Evolutionary conservation across 2,888 invertebrate genomes (phyloP), one percentile per base, ranked within the genome.

Genomic region (Caenorhabditis sp.): DNA sequence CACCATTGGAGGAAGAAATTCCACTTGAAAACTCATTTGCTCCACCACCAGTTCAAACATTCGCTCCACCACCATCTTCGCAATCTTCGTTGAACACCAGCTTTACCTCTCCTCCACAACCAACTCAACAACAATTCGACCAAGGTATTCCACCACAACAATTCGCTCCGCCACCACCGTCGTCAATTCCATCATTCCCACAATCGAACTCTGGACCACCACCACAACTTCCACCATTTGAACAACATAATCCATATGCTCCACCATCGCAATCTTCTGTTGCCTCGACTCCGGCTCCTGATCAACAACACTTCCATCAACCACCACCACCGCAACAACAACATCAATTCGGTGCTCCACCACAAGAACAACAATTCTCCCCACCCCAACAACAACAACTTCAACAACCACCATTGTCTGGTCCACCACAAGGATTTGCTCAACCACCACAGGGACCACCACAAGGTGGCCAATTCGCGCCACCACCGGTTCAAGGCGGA

Each of bases 171-270:
- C 58, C 14, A 19, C 69, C 77, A 10, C 68, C 77, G 19, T 66
- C 80, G 0, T 66, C 77, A 5, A 80, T 80, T 37, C 81, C 80
- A 24, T 78, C 79, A 31, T 80, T 80, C 79, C 80, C 79, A 26
- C 69, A 64, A 10, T 74, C 79, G 19, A 76, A 76, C 19, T 68
- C 73, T 4, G 78, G 76, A 23, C 67, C 72, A 51, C 72, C 78
- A 43, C 62, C 74, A 49, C 66, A 61, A 8, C 58, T 58, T 21
- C 68, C 69, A 36, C 63, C 68, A 54, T 36, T 50, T n/a, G 31
- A 36, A 23, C 50, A 62, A 26, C 65, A 65, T 8, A 24, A 31
- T 55, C 60, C 58, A 69, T 36, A 62, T n/a, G 50, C 61, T 26
- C 60, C 74, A 23, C 66, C 68, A 57, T 67, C 77, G 14, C 64